phyloP scores from a whole-genome alignment of 2,797 vertebrate genomes.

The Lepilemur ruficaudatus region DNA sequence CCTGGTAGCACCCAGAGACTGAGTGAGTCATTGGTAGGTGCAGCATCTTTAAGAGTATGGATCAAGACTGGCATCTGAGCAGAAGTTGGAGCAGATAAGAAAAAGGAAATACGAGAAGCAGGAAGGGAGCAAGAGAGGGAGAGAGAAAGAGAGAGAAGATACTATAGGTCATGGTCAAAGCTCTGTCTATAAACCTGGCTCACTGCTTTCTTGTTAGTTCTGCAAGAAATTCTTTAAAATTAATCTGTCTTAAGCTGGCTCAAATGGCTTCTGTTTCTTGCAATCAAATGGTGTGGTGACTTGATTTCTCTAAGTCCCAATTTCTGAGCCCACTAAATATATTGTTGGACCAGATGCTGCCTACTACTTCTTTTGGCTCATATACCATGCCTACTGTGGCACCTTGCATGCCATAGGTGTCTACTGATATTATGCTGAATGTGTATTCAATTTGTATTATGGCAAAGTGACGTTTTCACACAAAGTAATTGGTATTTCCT shows the following conservation, averaged over 20 bases:
- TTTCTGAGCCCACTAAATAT: neutral
- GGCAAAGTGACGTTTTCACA: constrained; percentile 4
- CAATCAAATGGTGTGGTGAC: neutral
- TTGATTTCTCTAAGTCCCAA: constrained; percentile 25
- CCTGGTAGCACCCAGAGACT: neutral
- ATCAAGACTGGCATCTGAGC: neutral
- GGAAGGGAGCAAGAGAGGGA: neutral
- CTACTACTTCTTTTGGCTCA: neutral
- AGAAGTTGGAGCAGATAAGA: neutral
- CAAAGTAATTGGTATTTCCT: neutral
- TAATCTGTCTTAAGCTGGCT: neutral
- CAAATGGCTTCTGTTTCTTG: neutral
- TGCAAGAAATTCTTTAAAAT: constrained; percentile 8
- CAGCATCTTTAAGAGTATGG: neutral
- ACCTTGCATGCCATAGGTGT: neutral
- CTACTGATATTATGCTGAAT: neutral
- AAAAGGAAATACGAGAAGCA: neutral
- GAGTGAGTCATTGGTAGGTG: neutral
- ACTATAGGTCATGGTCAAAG: neutral
- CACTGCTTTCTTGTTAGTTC: neutral
- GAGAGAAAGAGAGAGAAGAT: neutral
- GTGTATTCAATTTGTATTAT: neutral
- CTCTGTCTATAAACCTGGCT: neutral
- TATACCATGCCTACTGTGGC: neutral
- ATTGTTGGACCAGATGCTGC: neutral